Percentiles rank a stretch among this genome's conserved stretches.
These are phyloP conservation scores for Steatornis caripensis DNA, from an alignment of 2,113 vertebrate species.

Conservation along the genomic window DNA sequence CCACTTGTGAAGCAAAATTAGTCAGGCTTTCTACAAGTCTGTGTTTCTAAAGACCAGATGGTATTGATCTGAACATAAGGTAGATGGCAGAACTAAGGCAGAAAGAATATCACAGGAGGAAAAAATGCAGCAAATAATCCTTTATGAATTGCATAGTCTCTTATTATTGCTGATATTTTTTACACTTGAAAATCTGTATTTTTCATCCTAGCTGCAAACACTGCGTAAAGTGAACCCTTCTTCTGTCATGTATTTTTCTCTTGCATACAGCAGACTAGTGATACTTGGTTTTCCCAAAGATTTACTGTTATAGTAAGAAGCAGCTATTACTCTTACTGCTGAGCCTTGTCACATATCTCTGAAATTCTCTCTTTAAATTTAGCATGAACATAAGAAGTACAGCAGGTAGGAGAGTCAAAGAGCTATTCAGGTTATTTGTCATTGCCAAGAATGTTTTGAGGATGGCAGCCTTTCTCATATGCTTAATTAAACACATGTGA, in stretches of 20 bases:
- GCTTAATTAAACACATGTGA: background rate
- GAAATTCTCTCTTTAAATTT: background rate
- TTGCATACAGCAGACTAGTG: background rate
- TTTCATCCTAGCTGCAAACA: background rate
- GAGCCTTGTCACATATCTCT: background rate
- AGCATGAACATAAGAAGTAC: background rate
- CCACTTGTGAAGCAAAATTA: background rate
- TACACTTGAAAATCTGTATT: background rate
- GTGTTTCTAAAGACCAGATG: background rate
- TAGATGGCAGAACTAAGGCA: background rate
- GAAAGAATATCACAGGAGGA: background rate
- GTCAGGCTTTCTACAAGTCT: background rate
- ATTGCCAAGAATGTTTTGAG: background rate
- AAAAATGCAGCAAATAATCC: background rate
- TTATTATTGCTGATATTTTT: background rate
- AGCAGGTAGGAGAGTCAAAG: background rate
- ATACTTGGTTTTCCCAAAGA: background rate
- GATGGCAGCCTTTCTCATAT: background rate
- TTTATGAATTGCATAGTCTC: background rate
- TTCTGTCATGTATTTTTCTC: background rate
- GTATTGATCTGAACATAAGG: slow-evolving; percentile 27
- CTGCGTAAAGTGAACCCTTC: background rate
- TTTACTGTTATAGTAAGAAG: background rate
- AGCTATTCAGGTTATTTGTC: background rate
- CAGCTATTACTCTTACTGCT: background rate